Conservation (phyloP, 2,888 invertebrate genomes). For the Micoletzkya japonica region DNA sequence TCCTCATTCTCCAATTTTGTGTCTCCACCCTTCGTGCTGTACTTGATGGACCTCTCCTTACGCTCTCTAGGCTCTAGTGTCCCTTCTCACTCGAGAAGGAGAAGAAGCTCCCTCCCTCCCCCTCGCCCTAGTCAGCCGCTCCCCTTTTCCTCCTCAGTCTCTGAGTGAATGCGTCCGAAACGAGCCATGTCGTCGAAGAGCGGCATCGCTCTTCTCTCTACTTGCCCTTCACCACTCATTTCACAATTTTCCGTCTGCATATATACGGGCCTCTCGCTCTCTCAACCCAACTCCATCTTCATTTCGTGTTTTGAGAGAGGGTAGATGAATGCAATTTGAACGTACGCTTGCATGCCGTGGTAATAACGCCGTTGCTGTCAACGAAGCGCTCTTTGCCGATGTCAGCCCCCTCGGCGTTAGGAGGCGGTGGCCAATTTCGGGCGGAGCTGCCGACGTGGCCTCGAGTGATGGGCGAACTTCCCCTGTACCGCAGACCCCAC, state of each 20-base stretch:
- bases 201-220: not conserved
- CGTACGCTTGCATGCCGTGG: conserved; percentile 22
- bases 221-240: not conserved
- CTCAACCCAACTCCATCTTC: not conserved
- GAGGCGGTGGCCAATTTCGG: not conserved
- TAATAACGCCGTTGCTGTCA: conserved; percentile 15
- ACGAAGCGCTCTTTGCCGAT: conserved; percentile 18
- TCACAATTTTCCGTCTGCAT: not conserved
- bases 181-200: conserved; percentile 8
- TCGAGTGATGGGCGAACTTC: not conserved
- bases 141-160: conserved; percentile 14
- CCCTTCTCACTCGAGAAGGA: not conserved
- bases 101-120: no score
- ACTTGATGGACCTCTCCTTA: not conserved
- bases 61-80: not conserved
- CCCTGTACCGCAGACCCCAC: not conserved
- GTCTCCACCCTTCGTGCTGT: conserved; percentile 6
- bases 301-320: no score
- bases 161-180: conserved; percentile 8
- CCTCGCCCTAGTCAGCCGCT: not conserved
- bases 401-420: conserved; percentile 28
- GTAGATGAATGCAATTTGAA: no score
- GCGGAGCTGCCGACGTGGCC: conserved; percentile 3
- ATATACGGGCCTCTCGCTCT: not conserved
- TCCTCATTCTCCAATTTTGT: not conserved